Conservation (phyloP, 1,140 invertebrate genomes). For the Tetragonula clypearis region DNA sequence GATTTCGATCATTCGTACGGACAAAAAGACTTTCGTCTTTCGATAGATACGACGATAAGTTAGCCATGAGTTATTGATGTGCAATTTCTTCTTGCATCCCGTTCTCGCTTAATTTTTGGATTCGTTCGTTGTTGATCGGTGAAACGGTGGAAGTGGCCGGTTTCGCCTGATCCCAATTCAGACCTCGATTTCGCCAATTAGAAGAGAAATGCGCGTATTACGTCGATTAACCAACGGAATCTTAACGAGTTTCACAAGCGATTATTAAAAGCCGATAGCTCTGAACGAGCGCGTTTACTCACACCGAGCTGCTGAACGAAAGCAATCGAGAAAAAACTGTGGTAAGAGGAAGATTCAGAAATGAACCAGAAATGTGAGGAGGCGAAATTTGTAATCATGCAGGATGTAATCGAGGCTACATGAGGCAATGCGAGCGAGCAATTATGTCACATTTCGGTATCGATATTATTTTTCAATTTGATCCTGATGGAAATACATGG, state of each 20-base stretch:
- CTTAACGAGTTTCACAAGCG: conserved; percentile 69
- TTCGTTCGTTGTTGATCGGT: background rate
- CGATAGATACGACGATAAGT: background rate
- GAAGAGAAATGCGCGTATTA: conserved; percentile 60
- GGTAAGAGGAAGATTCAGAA: background rate
- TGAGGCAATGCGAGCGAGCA: conserved; percentile 45
- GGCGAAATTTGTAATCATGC: conserved; percentile 58
- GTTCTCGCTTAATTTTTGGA: background rate
- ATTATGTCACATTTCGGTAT: conserved; percentile 65
- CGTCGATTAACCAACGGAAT: conserved; percentile 54
- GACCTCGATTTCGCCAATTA: conserved; percentile 67
- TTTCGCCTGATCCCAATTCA: conserved; percentile 52
- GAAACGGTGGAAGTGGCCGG: background rate
- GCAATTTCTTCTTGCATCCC: background rate
- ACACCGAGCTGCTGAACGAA: conserved; percentile 1
- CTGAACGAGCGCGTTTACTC: background rate
- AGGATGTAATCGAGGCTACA: conserved; percentile 43
- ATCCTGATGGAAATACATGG: conserved; percentile 7
- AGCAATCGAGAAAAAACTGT: background rate
- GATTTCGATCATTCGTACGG: background rate
- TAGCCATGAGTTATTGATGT: no score
- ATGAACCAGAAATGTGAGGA: background rate
- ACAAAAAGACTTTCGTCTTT: background rate
- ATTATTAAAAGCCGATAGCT: conserved; percentile 70
- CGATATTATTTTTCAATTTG: conserved; percentile 69